Evolutionary conservation across 2,888 invertebrate species (phyloP).

Genomic region (Trachelus troglodyta): DNA sequence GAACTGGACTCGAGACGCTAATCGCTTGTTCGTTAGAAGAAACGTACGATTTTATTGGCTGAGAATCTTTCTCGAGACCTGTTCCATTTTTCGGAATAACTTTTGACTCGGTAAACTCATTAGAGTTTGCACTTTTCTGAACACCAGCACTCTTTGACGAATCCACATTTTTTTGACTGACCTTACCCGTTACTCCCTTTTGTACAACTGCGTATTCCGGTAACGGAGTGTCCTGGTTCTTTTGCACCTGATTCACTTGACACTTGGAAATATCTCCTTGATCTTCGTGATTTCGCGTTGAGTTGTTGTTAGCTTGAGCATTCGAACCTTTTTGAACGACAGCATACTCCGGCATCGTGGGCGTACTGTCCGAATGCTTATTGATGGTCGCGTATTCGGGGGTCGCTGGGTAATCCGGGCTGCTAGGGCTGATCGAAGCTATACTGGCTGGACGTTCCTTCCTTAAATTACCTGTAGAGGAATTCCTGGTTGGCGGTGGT

Average conservation of each 20-base stretch:
- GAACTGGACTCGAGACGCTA: constrained; percentile 45
- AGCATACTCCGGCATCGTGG: constrained; percentile 58
- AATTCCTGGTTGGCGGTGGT: constrained; percentile 59
- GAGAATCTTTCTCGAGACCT: constrained; percentile 35
- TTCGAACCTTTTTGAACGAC: constrained; percentile 50
- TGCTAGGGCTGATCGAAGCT: constrained; percentile 40
- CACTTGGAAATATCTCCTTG: constrained; percentile 22
- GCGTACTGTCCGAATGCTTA: constrained; percentile 50
- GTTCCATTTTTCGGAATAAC: background rate
- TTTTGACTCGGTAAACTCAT: background rate
- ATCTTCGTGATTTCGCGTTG: constrained; percentile 31
- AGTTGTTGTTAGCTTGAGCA: constrained; percentile 34
- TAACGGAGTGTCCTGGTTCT: constrained; percentile 26
- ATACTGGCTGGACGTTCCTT: constrained; percentile 57
- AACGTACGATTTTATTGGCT: constrained; percentile 33
- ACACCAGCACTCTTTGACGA: constrained; percentile 17
- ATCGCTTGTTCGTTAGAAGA: constrained; percentile 36
- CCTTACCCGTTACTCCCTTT: constrained; percentile 43
- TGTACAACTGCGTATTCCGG: constrained; percentile 62
- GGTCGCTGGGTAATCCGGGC: constrained; percentile 44
- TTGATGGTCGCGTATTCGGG: constrained; percentile 58
- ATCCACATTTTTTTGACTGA: constrained; percentile 22
- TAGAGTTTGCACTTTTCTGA: background rate
- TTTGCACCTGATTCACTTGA: constrained; percentile 25
- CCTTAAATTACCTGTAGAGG: constrained; percentile 46